phyloP scores from a whole-genome alignment of 2,888 invertebrate genomes.

The Agrilus biguttatus region DNA sequence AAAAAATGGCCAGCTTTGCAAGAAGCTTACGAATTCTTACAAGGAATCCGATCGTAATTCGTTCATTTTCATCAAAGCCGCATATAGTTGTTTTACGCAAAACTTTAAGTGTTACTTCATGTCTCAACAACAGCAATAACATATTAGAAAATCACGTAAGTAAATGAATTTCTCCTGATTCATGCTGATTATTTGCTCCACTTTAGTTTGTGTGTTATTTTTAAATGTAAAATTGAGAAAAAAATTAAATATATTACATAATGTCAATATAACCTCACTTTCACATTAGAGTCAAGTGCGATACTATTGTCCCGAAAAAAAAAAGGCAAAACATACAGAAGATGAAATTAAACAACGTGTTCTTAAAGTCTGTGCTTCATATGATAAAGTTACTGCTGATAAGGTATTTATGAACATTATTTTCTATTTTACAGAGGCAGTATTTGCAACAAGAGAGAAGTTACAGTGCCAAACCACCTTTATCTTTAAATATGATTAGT shows the following conservation, averaged over 20 bases:
- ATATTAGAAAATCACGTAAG: constrained; percentile 17
- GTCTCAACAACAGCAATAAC: constrained; percentile 6
- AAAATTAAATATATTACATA: constrained; percentile 6
- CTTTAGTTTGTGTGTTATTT: no score
- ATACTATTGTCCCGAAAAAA: constrained; percentile 24
- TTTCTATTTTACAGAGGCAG: constrained; percentile 42
- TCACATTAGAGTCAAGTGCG: constrained; percentile 14
- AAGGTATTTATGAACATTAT: constrained; percentile 50
- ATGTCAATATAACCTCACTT: constrained; percentile 8
- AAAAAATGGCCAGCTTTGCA: constrained; percentile 15
- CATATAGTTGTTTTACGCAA: constrained; percentile 12
- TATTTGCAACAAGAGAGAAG: constrained; percentile 50
- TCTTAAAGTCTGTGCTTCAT: constrained; percentile 71
- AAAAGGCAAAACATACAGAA: constrained; percentile 38
- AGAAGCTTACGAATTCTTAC: constrained; percentile 15
- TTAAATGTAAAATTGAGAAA: no score
- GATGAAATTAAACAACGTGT: constrained; percentile 67
- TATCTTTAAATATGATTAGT: constrained; percentile 68
- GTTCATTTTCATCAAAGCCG: constrained; percentile 13
- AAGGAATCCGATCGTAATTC: constrained; percentile 12
- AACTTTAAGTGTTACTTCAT: constrained; percentile 9
- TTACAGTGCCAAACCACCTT: constrained; percentile 62
- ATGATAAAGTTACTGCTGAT: constrained; percentile 76
- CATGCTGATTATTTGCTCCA: background rate
- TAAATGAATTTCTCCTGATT: constrained; percentile 1